Evolutionary conservation across 2,888 invertebrate species (phyloP), one percentile per base, ranked within the genome.

Genomic region (Archaeoteleia sp.): DNA sequence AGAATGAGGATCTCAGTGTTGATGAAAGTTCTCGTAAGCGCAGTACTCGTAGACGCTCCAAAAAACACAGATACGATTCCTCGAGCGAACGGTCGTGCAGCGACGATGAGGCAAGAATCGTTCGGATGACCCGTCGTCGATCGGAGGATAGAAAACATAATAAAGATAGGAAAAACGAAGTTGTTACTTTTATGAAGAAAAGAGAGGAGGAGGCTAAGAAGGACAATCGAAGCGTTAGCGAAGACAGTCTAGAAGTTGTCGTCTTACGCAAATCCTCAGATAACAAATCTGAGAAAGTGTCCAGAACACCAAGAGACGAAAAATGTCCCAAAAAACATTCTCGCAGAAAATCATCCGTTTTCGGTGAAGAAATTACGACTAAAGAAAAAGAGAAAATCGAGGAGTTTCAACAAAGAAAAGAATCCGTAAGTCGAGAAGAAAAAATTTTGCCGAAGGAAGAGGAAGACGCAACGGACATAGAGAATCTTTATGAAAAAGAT

Each of bases 1-100:
- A 80, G 0, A 58, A 39, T 2, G 49, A 57, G 3, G 76, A 74
- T 1, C 66, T 62, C 1, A 74, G 81, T 60, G 57, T 17, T 1
- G 67, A 70, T 1, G 60, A 70, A 17, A 23, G 40, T 1, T 39
- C 63, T 1, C 8, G 42, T 1, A 69, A 61, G 30, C 72, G 60
- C 30, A 54, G 39, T 30, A 66, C 43, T 54, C 73, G 68, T 25
- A 65, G 29, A 67, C 32, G 37, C 10, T 27, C 61, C 1, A 73
- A 72, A 55, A 69, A 79, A 77, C 20, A 78, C 77, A 68, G 71
- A 63, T 71, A 74, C 45, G 86, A 87, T 30, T 82, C 86, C 0
- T 87, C 87, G 13, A 86, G 87, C 34, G 88, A 87, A 67, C 87
- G 87, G 2, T 86, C 85, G 58, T 72, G 69, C 9, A 66, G 62